Evolutionary conservation across 1,140 invertebrate genomes (phyloP), one percentile per base, ranked within the genome.

Genomic region (Ooceraea biroi): DNA sequence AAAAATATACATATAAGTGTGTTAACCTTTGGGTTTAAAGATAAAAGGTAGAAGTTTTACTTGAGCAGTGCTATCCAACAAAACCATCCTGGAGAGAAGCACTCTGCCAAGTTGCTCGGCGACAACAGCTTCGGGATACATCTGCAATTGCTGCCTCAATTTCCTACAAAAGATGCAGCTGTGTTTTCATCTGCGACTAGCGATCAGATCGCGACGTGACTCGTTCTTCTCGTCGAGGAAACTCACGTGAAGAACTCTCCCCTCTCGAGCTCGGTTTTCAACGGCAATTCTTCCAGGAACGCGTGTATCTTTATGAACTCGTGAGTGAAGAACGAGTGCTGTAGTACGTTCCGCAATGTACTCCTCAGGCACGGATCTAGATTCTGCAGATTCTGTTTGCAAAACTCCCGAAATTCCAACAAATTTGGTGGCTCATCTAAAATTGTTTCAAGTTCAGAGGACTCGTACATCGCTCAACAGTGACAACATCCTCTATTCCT

Each of bases 241-340:
- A 88, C 91, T 93, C 92, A 96, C 96, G 94, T 94, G 91, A 98
- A 98, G 93, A 98, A 98, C 71, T 96, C 92, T 84, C 96, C 95
- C 91, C 97, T 98, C 89, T 98, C 97, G 55, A 94, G 93, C 85
- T 97, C 96, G 74, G 94, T 95, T 93, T 98, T 98, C 12, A 98
- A 87, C 5, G 98, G 97, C 69, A 98, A 94, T 91, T 98, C 97
- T 86, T 96, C 96, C 0, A 98, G 93, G 94, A 98, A 98, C 80
- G 96, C 96, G 92, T 97, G 96, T 88, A 98, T 97, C 22, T 95
- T 94, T 83, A 98, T 96, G 92, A 98, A 98, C 89, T 97, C 96
- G 92, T 98, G 97, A 86, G 96, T 97, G 84, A 98, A 98, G 92
- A 97, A 97, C 22, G 95, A 94, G 93, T 98, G 96, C 88, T 96